Percentiles rank a stretch among this genome's conserved stretches.
phyloP scores from a whole-genome alignment of 2,888 invertebrate genomes.

The Stratiomys singularior region DNA sequence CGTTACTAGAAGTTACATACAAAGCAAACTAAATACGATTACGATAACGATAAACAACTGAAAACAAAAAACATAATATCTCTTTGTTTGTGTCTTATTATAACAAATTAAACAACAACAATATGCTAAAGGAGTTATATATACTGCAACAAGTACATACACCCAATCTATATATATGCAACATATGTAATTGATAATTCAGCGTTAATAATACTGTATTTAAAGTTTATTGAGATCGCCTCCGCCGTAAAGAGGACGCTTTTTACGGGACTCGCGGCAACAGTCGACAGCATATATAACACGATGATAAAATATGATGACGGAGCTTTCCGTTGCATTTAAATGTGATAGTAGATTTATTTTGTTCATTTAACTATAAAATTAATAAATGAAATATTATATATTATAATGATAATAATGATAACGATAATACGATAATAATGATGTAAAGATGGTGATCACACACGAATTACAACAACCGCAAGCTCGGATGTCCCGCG shows the following conservation, averaged over 20 bases:
- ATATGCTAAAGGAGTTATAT: conserved; percentile 44
- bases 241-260: conserved; percentile 23
- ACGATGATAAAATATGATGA: conserved; percentile 46
- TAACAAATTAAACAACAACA: conserved; percentile 45
- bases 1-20: conserved; percentile 18
- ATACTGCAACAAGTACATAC: conserved; percentile 39
- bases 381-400: conserved; percentile 50
- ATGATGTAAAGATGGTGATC: conserved; percentile 50
- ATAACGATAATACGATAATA: too few species aligned
- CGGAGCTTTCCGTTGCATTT: conserved; percentile 55
- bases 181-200: conserved; percentile 43
- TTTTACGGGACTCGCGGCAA: conserved; percentile 28
- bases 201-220: conserved; percentile 38
- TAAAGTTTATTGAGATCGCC: conserved; percentile 37
- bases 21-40: conserved; percentile 16
- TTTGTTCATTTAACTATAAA: conserved; percentile 50
- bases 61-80: conserved; percentile 44
- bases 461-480: conserved; percentile 48
- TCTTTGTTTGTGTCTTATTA: conserved; percentile 49
- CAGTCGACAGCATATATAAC: conserved; percentile 34
- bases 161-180: conserved; percentile 41
- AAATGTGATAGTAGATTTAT: conserved; percentile 56
- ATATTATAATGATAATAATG: conserved; percentile 54
- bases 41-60: conserved; percentile 33
- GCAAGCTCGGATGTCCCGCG: background rate